Evolutionary conservation across 37 sponge, comb jelly and placozoan genomes (phyloP).

Genomic region (Amphimedon queenslandica): DNA sequence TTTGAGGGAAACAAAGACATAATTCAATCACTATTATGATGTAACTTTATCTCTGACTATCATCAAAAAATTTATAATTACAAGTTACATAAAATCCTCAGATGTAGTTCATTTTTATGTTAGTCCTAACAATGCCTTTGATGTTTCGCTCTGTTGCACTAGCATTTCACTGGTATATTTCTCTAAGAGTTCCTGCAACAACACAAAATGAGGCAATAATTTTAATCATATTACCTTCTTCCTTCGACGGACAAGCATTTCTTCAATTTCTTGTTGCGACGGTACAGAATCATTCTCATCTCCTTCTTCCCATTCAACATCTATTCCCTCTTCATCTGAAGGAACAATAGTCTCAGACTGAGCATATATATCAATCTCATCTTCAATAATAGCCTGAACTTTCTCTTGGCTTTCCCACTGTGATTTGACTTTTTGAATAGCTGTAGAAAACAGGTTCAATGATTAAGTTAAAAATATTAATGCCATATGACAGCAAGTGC

Average conservation of each 20-base stretch:
- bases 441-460: no score
- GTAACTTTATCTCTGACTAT: no score
- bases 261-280: conserved; percentile 87
- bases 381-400: conserved; percentile 14
- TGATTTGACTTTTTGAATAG: conserved; percentile 42
- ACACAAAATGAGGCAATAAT: not conserved
- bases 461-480: no score
- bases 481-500: no score
- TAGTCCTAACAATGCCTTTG: conserved; percentile 88
- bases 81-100: no score
- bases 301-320: conserved; percentile 29
- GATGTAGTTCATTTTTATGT: not conserved
- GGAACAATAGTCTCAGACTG: conserved; percentile 16
- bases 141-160: conserved; percentile 70
- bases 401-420: conserved; percentile 68
- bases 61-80: no score
- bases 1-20: no score
- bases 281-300: conserved; percentile 67
- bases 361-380: conserved; percentile 82
- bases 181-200: conserved; percentile 77
- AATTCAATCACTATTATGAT: no score
- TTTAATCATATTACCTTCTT: conserved; percentile 47
- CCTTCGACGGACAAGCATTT: conserved; percentile 79
- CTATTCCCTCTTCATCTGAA: conserved; percentile 28
- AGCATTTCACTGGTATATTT: conserved; percentile 92